These are phyloP conservation scores for Orchestes rusci DNA, from an alignment of 2,888 invertebrate genomes.

Conservation along the genomic window DNA sequence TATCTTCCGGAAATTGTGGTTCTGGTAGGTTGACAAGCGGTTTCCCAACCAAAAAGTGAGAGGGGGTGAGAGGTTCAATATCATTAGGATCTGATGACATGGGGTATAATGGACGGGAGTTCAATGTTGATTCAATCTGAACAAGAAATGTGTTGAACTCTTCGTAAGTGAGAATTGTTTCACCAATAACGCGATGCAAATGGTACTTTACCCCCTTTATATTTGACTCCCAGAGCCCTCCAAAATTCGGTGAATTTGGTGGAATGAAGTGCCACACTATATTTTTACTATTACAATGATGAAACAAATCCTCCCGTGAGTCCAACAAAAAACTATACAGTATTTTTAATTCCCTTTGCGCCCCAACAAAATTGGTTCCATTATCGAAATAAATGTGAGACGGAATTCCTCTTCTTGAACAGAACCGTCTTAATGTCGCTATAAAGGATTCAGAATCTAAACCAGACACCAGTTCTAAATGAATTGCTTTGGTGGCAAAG, in stretches of 20 bases:
- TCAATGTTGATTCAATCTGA: constrained; percentile 5
- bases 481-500: constrained; percentile 24
- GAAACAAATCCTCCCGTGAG: neutral
- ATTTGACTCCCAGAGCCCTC: constrained; percentile 5
- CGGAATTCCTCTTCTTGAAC: constrained; percentile 25
- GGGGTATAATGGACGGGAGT: constrained; percentile 3
- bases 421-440: constrained; percentile 18
- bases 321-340: neutral
- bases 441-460: constrained; percentile 25
- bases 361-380: no score
- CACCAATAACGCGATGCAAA: neutral
- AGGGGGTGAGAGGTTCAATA: constrained; percentile 3
- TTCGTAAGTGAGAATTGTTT: constrained; percentile 2
- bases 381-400: constrained; percentile 32
- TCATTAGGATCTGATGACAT: constrained; percentile 5
- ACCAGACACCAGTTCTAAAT: constrained; percentile 26
- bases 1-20: no score
- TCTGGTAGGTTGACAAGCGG: neutral
- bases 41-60: constrained; percentile 5
- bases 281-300: neutral
- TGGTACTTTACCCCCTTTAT: constrained; percentile 3
- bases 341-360: no score
- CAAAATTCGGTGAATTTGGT: constrained; percentile 2
- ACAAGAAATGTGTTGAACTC: constrained; percentile 1
- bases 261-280: constrained; percentile 2